phyloP scores from a whole-genome alignment of 2,113 vertebrate genomes.

The Hydrolagus affinis region DNA sequence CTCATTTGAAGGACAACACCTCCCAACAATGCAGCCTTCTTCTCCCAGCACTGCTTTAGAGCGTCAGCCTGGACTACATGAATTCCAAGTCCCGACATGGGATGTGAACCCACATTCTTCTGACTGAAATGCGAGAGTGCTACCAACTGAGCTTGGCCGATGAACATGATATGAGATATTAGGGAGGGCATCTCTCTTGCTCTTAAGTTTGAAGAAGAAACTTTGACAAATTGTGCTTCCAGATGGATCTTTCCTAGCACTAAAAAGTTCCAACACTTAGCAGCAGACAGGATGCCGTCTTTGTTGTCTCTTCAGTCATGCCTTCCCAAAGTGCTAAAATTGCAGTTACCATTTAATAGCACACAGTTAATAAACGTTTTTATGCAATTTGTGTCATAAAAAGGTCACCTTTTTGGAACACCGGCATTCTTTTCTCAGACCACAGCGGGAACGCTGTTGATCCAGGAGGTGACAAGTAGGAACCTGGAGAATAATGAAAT shows the following conservation, averaged over 20 bases:
- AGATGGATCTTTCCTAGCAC: too few relatives aligned
- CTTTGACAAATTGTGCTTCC: neutral
- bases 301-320: neutral
- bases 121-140: too few relatives aligned
- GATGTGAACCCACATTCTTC: too few relatives aligned
- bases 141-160: too few relatives aligned
- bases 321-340: neutral
- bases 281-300: neutral
- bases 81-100: too few relatives aligned
- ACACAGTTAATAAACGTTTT: slow-evolving; percentile 23
- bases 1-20: too few relatives aligned
- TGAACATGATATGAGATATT: too few relatives aligned
- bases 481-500: slow-evolving; percentile 57
- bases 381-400: slow-evolving; percentile 37
- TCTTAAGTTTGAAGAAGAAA: neutral
- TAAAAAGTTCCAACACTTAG: too few relatives aligned
- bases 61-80: too few relatives aligned
- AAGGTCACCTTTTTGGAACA: slow-evolving; percentile 50
- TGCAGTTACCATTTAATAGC: neutral
- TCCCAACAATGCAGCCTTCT: too few relatives aligned
- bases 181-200: too few relatives aligned
- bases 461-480: slow-evolving; percentile 60
- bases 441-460: slow-evolving; percentile 62
- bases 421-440: slow-evolving; percentile 51
- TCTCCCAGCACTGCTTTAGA: too few relatives aligned